Evolutionary conservation across 2,113 vertebrate genomes (phyloP), one percentile per base, ranked within the genome.

Genomic region (Bombycilla garrulus): DNA sequence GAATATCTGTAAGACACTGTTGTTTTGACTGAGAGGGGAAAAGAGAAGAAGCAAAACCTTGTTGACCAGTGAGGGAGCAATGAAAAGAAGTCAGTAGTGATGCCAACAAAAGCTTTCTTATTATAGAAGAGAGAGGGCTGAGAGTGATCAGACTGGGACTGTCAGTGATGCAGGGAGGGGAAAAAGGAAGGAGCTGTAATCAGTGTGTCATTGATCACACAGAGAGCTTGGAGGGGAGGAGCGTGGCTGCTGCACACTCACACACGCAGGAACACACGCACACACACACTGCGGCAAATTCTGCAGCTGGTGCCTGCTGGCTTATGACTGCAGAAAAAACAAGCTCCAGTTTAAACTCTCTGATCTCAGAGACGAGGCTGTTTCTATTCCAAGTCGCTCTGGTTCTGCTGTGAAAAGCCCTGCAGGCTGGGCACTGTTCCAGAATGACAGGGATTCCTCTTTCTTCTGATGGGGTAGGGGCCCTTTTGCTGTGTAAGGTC

Each of bases 211-310:
- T 93, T 93, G 89, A 81, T 96, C 83, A 35, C 73, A 84, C 61
- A 57, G 92, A 10, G 80, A 94, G 95, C 79, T 77, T 11, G 92
- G 93, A 95, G 91, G 96, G 97, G 97, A 96, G 97, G 97, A 97
- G 97, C 96, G 11, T 73, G 97, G 97, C 96, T 96, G 93, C 95
- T 97, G 96, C 93, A 94, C 97, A 90, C 97, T 96, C 90, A 35
- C 96, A 47, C 96, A 90, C 81, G 53, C 90, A 92, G 92, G 26
- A 83, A 66, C 96, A 81, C 95, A 40, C 88, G 36, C 96, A 77
- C 96, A 88, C 97, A 94, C 97, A 97, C 98, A 98, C 98, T 98
- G 98, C 98, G 98, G 98, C 98, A 98, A 94, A 98, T 95, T 93
- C 97, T 98, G 98, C 98, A 98, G 98, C 97, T 97, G 95, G 94